These are phyloP conservation scores for Theodoxus fluviatilis DNA, from an alignment of 2,888 invertebrate species.

Conservation along the genomic window DNA sequence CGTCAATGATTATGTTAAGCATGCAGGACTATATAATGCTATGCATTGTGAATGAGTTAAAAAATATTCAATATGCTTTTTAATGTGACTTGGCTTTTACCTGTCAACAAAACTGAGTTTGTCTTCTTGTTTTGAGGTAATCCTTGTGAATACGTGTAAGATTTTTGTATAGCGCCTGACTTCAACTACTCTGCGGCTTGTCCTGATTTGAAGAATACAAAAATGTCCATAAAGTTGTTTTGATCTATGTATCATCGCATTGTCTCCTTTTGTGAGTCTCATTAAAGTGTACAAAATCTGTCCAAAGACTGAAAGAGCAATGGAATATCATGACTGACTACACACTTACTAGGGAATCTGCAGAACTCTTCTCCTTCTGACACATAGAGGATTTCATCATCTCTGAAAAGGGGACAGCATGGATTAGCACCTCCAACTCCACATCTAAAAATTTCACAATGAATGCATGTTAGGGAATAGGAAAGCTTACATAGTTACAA, in stretches of 20 bases:
- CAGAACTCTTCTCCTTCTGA: constrained; percentile 49
- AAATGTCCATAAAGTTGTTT: not conserved
- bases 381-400: constrained; percentile 54
- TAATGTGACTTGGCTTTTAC: too few species aligned
- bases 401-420: constrained; percentile 38
- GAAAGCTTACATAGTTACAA: not conserved
- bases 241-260: too few species aligned
- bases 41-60: too few species aligned
- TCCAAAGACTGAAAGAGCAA: not conserved
- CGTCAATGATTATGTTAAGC: too few species aligned
- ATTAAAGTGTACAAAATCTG: not conserved
- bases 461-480: too few species aligned
- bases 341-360: constrained; percentile 29
- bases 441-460: not conserved
- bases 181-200: not conserved
- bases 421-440: not conserved
- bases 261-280: too few species aligned
- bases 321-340: not conserved
- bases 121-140: too few species aligned
- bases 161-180: not conserved
- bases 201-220: not conserved
- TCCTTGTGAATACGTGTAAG: too few species aligned
- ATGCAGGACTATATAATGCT: too few species aligned
- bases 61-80: too few species aligned
- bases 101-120: too few species aligned